Evolutionary conservation across 2,797 vertebrate species (phyloP).

Genomic region (Bufotes viridis): DNA sequence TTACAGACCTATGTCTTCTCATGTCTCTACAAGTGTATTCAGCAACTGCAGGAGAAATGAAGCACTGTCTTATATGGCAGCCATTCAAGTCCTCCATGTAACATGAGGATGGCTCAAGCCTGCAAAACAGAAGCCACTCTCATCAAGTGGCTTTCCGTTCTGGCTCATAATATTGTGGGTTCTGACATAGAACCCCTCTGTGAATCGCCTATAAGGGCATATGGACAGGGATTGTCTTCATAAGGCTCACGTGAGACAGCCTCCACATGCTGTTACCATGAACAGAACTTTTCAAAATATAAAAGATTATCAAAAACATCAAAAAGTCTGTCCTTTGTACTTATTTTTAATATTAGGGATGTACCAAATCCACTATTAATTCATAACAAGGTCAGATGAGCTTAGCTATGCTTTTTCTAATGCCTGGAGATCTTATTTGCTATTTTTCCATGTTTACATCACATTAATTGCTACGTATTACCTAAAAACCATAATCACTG

Average conservation of each 20-base stretch:
- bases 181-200: too few relatives aligned
- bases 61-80: too few relatives aligned
- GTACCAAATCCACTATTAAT: neutral
- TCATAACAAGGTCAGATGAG: neutral
- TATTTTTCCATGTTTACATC: neutral
- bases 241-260: neutral
- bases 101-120: too few relatives aligned
- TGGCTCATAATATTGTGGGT: too few relatives aligned
- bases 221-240: too few relatives aligned
- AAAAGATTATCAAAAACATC: neutral
- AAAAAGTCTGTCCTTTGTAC: neutral
- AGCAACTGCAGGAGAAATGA: too few relatives aligned
- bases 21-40: too few relatives aligned
- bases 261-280: neutral
- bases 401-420: neutral
- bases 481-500: neutral
- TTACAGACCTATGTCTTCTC: too few relatives aligned
- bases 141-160: too few relatives aligned
- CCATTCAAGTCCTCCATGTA: too few relatives aligned
- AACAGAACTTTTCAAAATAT: neutral
- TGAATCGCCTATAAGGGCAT: too few relatives aligned
- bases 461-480: neutral
- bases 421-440: neutral
- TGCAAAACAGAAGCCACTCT: too few relatives aligned
- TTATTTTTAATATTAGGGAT: neutral